These are phyloP conservation scores for Drosophila pachea DNA, from an alignment of 1,140 invertebrate genomes.

Conservation along the genomic window DNA sequence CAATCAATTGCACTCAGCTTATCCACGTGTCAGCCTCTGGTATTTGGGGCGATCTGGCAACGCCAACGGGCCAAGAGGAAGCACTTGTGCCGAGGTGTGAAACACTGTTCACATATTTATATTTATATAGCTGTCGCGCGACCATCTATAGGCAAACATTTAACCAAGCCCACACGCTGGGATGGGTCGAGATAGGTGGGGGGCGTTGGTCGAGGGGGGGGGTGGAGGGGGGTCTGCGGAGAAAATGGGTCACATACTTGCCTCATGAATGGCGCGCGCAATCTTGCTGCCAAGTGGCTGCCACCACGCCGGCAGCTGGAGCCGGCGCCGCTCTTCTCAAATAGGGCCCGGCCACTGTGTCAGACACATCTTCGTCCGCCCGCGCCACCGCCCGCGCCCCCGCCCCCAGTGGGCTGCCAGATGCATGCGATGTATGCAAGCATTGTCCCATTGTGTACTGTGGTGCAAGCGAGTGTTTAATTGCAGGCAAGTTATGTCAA, in stretches of 20 bases:
- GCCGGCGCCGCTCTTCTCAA: not conserved
- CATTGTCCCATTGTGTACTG: slow-evolving; percentile 28
- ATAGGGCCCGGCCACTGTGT: slow-evolving; percentile 20
- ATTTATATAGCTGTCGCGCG: slow-evolving; percentile 68
- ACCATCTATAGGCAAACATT: slow-evolving; percentile 74
- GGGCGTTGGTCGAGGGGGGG: not conserved
- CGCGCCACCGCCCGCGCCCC: not conserved
- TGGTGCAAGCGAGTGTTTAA: slow-evolving; percentile 32
- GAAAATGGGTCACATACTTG: slow-evolving; percentile 73
- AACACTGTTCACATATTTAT: slow-evolving; percentile 76
- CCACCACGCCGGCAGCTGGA: not conserved
- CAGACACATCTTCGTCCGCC: slow-evolving; percentile 23
- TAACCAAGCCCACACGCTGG: slow-evolving; percentile 51
- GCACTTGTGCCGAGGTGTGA: slow-evolving; percentile 61
- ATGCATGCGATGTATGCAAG: not conserved
- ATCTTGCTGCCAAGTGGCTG: slow-evolving; percentile 54
- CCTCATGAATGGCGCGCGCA: slow-evolving; percentile 62
- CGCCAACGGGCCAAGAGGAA: slow-evolving; percentile 7
- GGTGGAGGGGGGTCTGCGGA: slow-evolving; percentile 19
- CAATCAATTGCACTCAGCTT: slow-evolving; percentile 6
- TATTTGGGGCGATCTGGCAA: slow-evolving; percentile 29
- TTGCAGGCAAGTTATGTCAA: slow-evolving; percentile 45
- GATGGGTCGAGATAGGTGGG: not conserved
- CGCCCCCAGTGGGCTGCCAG: too few species aligned
- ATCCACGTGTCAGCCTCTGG: slow-evolving; percentile 11